Evolutionary conservation across 2,113 vertebrate genomes (phyloP), one percentile per base, ranked within the genome.

Genomic region (Dascyllus trimaculatus): DNA sequence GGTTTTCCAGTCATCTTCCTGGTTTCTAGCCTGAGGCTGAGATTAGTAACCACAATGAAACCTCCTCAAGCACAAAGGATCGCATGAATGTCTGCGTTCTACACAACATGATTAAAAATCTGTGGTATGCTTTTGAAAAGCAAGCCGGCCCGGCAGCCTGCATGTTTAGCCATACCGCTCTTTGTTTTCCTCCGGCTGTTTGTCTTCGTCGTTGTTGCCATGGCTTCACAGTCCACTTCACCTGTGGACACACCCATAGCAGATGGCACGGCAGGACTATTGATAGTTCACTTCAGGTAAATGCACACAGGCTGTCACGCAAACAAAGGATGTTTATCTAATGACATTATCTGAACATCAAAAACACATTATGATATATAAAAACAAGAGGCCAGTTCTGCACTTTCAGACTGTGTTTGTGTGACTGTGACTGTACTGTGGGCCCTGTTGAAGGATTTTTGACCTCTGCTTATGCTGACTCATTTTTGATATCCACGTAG

Each of bases 181-280:
- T 49, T 54, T 63, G 45, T 86, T 73, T 75, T 49, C 58, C 54
- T 72, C 52, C 58, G 24, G 45, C 40, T 64, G 25, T 35, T 11
- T 25, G n/a, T 5, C 60, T 17, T 35, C 62, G 22, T 48, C 66
- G 43, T 40, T 78, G 75, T 73, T 83, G 62, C 64, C 2, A 25
- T 54, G 71, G 22, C 57, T 24, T 62, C 2, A 13, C 11, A 52
- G n/a, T 14, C 29, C 8, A 6, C 5, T 5, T 74, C 54, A 65
- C 61, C 53, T 79, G 67, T 65, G 21, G 49, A 60, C 85, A 60
- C 83, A 40, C 85, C 84, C 26, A 65, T 4, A 14, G 67, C 78
- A 81, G 72, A 46, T 71, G 75, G 66, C 46, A 53, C 0, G 3
- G 17, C 32, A 45, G 15, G 4, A 49, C 57, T 81, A 43, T 14